phyloP scores from a whole-genome alignment of 2,113 vertebrate genomes.

The Heptranchias perlo region DNA sequence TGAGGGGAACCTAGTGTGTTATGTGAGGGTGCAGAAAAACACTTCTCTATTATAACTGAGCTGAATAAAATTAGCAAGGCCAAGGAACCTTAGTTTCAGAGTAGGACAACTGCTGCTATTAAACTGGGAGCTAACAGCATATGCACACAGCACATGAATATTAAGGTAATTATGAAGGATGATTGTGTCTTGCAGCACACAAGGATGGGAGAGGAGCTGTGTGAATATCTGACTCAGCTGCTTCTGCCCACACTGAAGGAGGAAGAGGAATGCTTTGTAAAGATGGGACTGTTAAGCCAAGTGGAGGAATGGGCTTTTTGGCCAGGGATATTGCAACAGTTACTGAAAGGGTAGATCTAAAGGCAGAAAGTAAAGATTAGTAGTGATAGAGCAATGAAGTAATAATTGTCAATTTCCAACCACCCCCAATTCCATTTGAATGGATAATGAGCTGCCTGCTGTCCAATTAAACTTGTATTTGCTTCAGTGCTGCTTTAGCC shows the following conservation, averaged over 20 bases:
- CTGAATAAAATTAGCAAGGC: neutral
- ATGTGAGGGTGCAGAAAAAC: neutral
- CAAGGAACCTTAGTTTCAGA: neutral
- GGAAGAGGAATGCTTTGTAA: neutral
- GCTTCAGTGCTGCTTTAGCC: neutral
- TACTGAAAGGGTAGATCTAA: neutral
- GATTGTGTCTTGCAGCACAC: neutral
- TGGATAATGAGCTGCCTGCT: neutral
- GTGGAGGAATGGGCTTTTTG: neutral
- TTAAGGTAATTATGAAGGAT: neutral
- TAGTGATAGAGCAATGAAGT: neutral
- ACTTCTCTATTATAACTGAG: no score
- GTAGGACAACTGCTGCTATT: no score
- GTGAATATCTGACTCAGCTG: neutral
- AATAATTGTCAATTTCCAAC: neutral
- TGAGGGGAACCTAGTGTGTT: neutral
- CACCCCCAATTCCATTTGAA: neutral
- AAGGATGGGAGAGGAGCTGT: no score
- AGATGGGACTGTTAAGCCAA: neutral
- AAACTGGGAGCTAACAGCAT: neutral
- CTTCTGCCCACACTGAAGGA: no score
- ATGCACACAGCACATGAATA: neutral
- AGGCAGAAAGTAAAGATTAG: neutral
- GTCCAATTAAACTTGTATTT: conserved; percentile 5
- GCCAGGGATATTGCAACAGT: neutral